Conservation (phyloP, 2,888 invertebrate species). For the Graphium colonna region DNA sequence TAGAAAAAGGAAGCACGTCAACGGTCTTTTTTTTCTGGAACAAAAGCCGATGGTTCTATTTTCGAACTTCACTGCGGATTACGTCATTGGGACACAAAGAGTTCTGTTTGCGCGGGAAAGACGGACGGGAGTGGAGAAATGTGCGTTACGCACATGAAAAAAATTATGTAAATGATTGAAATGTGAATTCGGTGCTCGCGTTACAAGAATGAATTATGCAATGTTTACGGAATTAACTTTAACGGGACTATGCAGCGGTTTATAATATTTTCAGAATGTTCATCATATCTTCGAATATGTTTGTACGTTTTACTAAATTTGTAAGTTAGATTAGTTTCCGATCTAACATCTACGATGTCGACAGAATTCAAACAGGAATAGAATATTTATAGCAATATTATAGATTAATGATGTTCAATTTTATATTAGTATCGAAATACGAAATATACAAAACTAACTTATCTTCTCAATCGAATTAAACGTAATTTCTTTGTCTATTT, state of each 20-base stretch:
- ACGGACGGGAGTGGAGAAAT: constrained; percentile 51
- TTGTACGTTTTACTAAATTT: neutral
- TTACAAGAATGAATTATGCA: constrained; percentile 16
- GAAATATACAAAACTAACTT: no score
- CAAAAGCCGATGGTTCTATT: constrained; percentile 62
- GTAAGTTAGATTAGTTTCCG: neutral
- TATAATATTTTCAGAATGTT: neutral
- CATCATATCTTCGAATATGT: neutral
- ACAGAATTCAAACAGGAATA: no score
- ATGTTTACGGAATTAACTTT: constrained; percentile 16
- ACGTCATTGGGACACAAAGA: constrained; percentile 59
- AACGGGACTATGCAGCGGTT: neutral
- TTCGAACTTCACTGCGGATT: constrained; percentile 53
- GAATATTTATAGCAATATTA: no score
- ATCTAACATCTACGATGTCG: neutral
- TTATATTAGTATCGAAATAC: no score
- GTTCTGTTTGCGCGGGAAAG: constrained; percentile 50
- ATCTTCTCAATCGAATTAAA: no score
- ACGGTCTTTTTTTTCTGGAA: constrained; percentile 34
- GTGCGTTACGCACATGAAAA: constrained; percentile 43
- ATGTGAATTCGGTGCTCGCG: constrained; percentile 21
- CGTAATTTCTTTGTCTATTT: no score
- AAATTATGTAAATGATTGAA: constrained; percentile 34
- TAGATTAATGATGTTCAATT: no score
- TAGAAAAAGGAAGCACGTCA: constrained; percentile 17